Evolutionary conservation across 1,140 invertebrate genomes (phyloP).

Genomic region (Calycopis cecrops): DNA sequence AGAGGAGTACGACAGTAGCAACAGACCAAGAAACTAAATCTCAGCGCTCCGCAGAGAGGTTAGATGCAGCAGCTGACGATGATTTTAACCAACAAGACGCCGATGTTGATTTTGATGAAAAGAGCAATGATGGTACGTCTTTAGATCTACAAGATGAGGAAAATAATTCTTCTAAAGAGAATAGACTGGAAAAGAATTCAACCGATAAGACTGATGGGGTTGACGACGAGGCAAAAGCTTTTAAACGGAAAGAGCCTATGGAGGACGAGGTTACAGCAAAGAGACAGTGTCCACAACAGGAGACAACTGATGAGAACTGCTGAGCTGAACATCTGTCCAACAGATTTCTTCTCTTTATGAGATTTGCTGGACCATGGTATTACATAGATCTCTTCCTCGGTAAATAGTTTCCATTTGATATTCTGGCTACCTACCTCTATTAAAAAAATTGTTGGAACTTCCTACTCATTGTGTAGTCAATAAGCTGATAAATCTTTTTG

Average conservation of each 20-base stretch:
- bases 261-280: constrained; percentile 53
- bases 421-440: too few relatives aligned
- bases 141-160: constrained; percentile 22
- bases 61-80: constrained; percentile 44
- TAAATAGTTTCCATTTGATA: constrained; percentile 1
- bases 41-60: constrained; percentile 45
- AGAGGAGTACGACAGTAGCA: constrained; percentile 31
- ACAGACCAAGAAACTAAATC: constrained; percentile 34
- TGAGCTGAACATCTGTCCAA: neutral
- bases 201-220: constrained; percentile 42
- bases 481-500: too few relatives aligned
- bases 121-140: constrained; percentile 1
- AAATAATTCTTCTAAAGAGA: constrained; percentile 16
- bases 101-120: constrained; percentile 26
- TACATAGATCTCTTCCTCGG: constrained; percentile 1
- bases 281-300: constrained; percentile 58
- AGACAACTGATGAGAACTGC: constrained; percentile 30
- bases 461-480: too few relatives aligned
- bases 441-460: too few relatives aligned
- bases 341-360: neutral
- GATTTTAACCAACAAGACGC: constrained; percentile 26
- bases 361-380: neutral
- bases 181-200: constrained; percentile 34
- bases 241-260: constrained; percentile 60
- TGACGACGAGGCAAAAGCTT: constrained; percentile 39